Conservation (phyloP, 2,113 vertebrate genomes). For the Petroica traversi region DNA sequence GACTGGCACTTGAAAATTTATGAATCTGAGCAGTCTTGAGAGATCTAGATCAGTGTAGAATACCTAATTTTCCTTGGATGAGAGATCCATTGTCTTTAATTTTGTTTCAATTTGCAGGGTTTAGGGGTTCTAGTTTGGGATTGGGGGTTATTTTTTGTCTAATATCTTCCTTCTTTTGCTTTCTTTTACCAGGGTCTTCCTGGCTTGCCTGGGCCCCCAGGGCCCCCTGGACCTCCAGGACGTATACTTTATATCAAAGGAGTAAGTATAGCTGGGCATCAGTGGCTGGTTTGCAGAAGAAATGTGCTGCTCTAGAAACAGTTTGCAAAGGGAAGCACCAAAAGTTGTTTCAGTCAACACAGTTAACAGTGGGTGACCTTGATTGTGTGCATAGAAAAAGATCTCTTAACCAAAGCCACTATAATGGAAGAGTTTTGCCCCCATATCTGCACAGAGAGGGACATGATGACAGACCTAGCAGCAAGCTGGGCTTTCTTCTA, state of each 20-base stretch:
- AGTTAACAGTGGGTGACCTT: not conserved
- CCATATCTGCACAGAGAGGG: fast-evolving
- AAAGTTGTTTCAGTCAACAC: not conserved
- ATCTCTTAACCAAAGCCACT: not conserved
- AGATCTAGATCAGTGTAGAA: not conserved
- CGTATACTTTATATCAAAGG: conserved; percentile 86
- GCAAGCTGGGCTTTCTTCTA: not conserved
- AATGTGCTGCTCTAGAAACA: not conserved
- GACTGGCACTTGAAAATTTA: not conserved
- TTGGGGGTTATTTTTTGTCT: not conserved
- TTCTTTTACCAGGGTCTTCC: conserved; percentile 77
- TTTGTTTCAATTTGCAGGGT: not conserved
- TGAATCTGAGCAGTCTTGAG: not conserved
- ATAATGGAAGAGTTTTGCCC: not conserved
- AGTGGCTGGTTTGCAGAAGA: not conserved
- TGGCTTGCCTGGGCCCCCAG: conserved; percentile 83
- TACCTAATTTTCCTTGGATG: not conserved
- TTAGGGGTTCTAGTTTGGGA: not conserved
- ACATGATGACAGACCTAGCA: not conserved
- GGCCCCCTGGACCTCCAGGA: conserved; percentile 86
- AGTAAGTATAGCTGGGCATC: conserved; percentile 76
- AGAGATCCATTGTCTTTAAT: not conserved
- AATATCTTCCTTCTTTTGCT: not conserved
- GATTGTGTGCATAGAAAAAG: not conserved
- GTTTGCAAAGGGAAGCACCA: not conserved